Conservation (phyloP, 2,888 invertebrate species). For the Aphodius granarius region DNA sequence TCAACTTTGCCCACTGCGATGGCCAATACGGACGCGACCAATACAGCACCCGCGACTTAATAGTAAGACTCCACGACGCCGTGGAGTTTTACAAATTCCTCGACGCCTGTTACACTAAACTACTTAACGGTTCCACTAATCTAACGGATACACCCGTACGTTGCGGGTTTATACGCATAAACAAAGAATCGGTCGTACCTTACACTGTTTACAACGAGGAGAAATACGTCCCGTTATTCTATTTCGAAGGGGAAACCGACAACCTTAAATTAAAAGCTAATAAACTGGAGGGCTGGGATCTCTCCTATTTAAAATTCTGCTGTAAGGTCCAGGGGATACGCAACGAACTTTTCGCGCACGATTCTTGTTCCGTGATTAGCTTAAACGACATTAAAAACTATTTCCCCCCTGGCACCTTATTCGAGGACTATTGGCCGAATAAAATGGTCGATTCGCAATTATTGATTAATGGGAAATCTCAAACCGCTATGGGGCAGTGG, state of each 20-base stretch:
- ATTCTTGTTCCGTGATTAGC: constrained; percentile 88
- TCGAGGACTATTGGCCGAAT: constrained; percentile 92
- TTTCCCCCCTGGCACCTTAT: constrained; percentile 85
- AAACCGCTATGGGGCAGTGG: constrained; percentile 67
- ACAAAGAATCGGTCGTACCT: constrained; percentile 91
- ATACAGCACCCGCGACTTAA: constrained; percentile 86
- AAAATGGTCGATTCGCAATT: constrained; percentile 84
- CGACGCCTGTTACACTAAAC: constrained; percentile 84
- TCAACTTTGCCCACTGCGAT: constrained; percentile 90
- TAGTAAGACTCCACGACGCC: constrained; percentile 88
- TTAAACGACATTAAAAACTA: constrained; percentile 88
- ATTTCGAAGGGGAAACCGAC: constrained; percentile 88
- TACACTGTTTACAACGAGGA: constrained; percentile 82
- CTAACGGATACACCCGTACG: constrained; percentile 62
- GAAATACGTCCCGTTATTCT: constrained; percentile 90
- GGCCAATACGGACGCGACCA: constrained; percentile 85
- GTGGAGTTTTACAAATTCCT: constrained; percentile 88
- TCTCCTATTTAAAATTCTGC: constrained; percentile 91
- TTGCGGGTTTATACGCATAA: constrained; percentile 89
- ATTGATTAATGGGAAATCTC: constrained; percentile 65
- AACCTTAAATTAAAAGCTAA: constrained; percentile 85
- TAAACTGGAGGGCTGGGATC: constrained; percentile 87
- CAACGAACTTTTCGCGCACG: constrained; percentile 88
- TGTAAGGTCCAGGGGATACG: constrained; percentile 92
- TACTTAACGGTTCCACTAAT: constrained; percentile 71